Conservation (phyloP, 2,113 vertebrate genomes). For the Hippocampus mohnikei region DNA sequence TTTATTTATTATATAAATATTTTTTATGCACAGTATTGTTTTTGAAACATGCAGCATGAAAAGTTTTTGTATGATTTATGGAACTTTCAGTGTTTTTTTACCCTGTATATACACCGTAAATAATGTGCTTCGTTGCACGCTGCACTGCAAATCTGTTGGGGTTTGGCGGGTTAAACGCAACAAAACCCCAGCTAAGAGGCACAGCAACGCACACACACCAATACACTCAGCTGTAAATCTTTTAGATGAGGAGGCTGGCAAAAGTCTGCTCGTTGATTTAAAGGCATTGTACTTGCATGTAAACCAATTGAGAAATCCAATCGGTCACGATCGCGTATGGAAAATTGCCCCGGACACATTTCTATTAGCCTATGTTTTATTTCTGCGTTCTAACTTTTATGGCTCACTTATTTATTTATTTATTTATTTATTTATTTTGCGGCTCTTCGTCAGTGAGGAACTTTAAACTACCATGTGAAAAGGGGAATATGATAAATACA, state of each 20-base stretch:
- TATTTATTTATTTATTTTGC: neutral
- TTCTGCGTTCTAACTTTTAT: slow-evolving; percentile 9
- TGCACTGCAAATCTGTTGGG: neutral
- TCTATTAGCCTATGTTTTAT: slow-evolving; percentile 11
- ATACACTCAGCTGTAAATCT: slow-evolving; percentile 33
- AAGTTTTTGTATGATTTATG: neutral
- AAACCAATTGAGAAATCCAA: slow-evolving; percentile 11
- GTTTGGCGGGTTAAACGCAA: slow-evolving; percentile 16
- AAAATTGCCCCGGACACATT: neutral
- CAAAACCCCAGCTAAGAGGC: slow-evolving; percentile 20
- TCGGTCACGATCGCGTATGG: neutral
- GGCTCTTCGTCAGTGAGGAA: neutral
- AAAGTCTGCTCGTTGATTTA: slow-evolving; percentile 32
- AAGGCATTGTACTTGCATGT: slow-evolving; percentile 19
- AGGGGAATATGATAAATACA: slow-evolving; percentile 30
- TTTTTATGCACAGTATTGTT: neutral
- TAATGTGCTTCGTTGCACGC: neutral
- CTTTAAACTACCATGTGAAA: slow-evolving; percentile 32
- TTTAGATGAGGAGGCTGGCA: slow-evolving; percentile 36
- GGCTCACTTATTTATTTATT: slow-evolving; percentile 1
- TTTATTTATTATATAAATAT: too few relatives aligned
- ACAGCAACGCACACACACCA: slow-evolving; percentile 16
- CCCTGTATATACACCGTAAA: neutral
- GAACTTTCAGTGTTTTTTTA: neutral
- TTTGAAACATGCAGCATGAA: neutral